Base-by-base conservation (phyloP, 2,888 invertebrate genomes). In the Chrysodeixis includens region DNA sequence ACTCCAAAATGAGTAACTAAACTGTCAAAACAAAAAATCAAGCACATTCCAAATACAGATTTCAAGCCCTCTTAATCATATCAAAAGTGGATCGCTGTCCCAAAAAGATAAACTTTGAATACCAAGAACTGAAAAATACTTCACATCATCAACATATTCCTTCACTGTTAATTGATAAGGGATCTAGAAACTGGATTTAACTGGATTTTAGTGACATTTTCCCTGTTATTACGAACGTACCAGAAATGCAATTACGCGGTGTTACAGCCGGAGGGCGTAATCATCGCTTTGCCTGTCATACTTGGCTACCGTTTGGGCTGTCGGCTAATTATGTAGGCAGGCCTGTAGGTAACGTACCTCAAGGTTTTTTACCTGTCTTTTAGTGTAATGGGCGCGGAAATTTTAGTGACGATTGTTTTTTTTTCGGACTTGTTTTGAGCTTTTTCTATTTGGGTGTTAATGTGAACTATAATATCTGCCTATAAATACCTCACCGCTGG, bases 171-270 rank as follows among this genome's bases (percentile, higher is more conserved):
- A 78, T 64, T 76, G 62, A 71, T 66, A 72, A 58, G 62, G 56
- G 58, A 75, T 71, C 71, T 61, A 69, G 71, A 65, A 70, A 71
- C 52, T 78, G 66, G 76, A 76, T 78, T 71, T 20, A 70, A 71
- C 52, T 78, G 66, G 76, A 76, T 78, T 71, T 20, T 30, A 57
- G 58, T 68, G 76, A 81, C 74, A 81, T 74, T 78, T 80, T 58
- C 52, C 59, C 56, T 61, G 20, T 77, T 72, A 77, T 79, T 77
- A 79, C 74, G 69, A 77, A 76, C 82, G 81, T 83, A 82, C 70
- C 83, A 85, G 80, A 79, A 80, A 75, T 56, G 76, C 87, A 88
- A 88, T 89, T 86, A 83, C 73, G 74, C 62, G 75, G 75, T 76
- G 76, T 81, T 75, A 72, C 82, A 78, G 72, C 81, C 84, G 70